Percentiles rank a stretch among this genome's conserved stretches.
Evolutionary conservation across 2,888 invertebrate species (phyloP).

Genomic region (Cyaniris semiargus): DNA sequence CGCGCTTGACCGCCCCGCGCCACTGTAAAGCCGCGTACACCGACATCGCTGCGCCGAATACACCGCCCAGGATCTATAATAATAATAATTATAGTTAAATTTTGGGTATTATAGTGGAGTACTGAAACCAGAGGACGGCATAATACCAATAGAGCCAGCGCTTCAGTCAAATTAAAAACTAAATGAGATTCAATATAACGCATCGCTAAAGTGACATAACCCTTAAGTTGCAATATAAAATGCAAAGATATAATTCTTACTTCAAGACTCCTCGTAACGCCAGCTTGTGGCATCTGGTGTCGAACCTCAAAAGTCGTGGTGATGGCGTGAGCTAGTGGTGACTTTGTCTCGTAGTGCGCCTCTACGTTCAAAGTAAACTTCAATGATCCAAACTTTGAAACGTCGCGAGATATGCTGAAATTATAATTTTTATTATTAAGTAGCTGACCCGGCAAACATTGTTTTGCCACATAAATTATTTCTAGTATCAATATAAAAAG

Average conservation of each 20-base stretch:
- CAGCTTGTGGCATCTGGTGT: slow-evolving; percentile 63
- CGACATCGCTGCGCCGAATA: slow-evolving; percentile 53
- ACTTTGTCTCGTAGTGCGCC: slow-evolving; percentile 55
- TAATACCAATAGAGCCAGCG: too few species aligned
- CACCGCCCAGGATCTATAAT: slow-evolving; percentile 62
- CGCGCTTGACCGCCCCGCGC: slow-evolving; percentile 60
- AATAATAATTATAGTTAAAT: too few species aligned
- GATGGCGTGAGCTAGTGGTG: slow-evolving; percentile 46
- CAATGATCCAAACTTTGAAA: slow-evolving; percentile 48
- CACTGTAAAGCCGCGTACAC: slow-evolving; percentile 60
- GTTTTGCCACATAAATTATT: too few species aligned
- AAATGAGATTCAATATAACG: too few species aligned
- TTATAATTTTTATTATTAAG: background rate
- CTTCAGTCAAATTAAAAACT: too few species aligned
- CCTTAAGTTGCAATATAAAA: too few species aligned
- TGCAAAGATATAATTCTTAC: too few species aligned
- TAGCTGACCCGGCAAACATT: too few species aligned
- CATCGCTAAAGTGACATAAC: too few species aligned
- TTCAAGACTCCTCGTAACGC: slow-evolving; percentile 61
- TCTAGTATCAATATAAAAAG: too few species aligned
- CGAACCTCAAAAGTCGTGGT: slow-evolving; percentile 52
- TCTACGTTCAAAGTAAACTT: slow-evolving; percentile 51
- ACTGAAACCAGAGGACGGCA: too few species aligned
- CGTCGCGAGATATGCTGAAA: slow-evolving; percentile 32
- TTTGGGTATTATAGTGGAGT: too few species aligned